Percentiles rank a stretch among this genome's conserved stretches.
phyloP scores from a whole-genome alignment of 2,888 invertebrate genomes.

The Cactoblastis cactorum region DNA sequence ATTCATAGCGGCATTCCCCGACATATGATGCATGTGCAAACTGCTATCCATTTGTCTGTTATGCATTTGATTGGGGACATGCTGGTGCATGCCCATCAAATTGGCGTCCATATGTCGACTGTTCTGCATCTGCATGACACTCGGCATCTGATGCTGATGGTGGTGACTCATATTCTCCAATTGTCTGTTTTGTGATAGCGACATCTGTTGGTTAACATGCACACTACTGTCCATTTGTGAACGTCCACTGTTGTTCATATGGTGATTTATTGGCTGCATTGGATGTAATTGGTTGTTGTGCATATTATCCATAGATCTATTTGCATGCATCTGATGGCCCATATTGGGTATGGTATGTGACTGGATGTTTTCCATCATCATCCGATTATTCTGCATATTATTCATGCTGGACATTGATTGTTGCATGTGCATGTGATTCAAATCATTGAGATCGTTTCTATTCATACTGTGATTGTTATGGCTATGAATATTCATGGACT shows the following conservation, averaged over 20 bases:
- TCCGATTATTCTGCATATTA: constrained; percentile 65
- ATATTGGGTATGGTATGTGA: constrained; percentile 59
- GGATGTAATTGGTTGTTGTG: constrained; percentile 65
- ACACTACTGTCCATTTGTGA: constrained; percentile 62
- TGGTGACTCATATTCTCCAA: constrained; percentile 62
- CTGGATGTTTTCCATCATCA: constrained; percentile 71
- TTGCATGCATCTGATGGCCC: constrained; percentile 63
- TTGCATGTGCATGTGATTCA: constrained; percentile 71
- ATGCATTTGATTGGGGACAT: constrained; percentile 67
- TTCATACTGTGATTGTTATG: constrained; percentile 57
- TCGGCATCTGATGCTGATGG: constrained; percentile 70
- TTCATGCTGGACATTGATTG: constrained; percentile 58
- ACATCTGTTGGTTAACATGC: constrained; percentile 66
- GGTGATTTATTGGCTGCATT: constrained; percentile 70
- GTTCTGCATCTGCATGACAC: constrained; percentile 69
- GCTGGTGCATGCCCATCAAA: constrained; percentile 67
- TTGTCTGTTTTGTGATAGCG: constrained; percentile 64
- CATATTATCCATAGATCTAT: constrained; percentile 63
- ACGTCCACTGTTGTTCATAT: constrained; percentile 51
- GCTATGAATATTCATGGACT: constrained; percentile 65
- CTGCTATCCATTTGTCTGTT: constrained; percentile 64
- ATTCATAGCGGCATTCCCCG: constrained; percentile 53
- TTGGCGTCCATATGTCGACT: constrained; percentile 65
- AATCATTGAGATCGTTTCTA: constrained; percentile 56
- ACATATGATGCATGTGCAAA: constrained; percentile 71